Percentiles rank a stretch among this genome's conserved stretches.
These are phyloP conservation scores for Tauraco hartlaubi DNA, from an alignment of 2,797 vertebrate genomes.

Conservation along the genomic window DNA sequence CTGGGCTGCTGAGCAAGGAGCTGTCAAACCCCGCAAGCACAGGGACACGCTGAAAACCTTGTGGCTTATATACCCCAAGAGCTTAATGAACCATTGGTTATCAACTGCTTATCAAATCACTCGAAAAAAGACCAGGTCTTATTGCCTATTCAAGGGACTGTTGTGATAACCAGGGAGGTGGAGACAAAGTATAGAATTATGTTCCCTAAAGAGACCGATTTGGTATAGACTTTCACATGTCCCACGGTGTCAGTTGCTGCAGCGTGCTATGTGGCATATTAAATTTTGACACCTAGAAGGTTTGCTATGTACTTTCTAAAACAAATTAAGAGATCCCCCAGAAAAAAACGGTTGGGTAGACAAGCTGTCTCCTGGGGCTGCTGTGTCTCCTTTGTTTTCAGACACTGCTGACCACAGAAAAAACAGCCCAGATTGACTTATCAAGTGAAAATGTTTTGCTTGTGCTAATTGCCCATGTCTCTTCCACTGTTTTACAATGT, in stretches of 20 bases:
- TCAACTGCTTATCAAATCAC: constrained; percentile 70
- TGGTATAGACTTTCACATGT: not conserved
- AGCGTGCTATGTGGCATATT: constrained; percentile 44
- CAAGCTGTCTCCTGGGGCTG: constrained; percentile 74
- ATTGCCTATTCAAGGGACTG: constrained; percentile 62
- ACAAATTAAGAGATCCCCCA: constrained; percentile 23
- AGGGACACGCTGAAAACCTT: not conserved
- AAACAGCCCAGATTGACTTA: constrained; percentile 64
- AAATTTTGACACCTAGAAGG: constrained; percentile 58
- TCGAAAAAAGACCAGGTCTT: constrained; percentile 47
- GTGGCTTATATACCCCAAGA: constrained; percentile 58
- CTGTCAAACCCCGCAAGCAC: not conserved
- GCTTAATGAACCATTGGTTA: constrained; percentile 57
- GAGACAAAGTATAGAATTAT: constrained; percentile 4
- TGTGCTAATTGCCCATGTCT: constrained; percentile 70
- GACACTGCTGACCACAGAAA: constrained; percentile 61
- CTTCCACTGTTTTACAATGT: constrained; percentile 47
- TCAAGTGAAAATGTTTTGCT: constrained; percentile 73
- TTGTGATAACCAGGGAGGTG: constrained; percentile 62
- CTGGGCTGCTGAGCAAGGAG: not conserved
- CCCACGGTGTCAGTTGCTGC: not conserved
- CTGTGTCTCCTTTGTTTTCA: constrained; percentile 68
- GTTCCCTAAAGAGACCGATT: not conserved
- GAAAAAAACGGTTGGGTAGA: constrained; percentile 45
- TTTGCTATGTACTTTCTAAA: constrained; percentile 53